Evolutionary conservation across 2,797 vertebrate species (phyloP).

Genomic region (Chelon auratus): DNA sequence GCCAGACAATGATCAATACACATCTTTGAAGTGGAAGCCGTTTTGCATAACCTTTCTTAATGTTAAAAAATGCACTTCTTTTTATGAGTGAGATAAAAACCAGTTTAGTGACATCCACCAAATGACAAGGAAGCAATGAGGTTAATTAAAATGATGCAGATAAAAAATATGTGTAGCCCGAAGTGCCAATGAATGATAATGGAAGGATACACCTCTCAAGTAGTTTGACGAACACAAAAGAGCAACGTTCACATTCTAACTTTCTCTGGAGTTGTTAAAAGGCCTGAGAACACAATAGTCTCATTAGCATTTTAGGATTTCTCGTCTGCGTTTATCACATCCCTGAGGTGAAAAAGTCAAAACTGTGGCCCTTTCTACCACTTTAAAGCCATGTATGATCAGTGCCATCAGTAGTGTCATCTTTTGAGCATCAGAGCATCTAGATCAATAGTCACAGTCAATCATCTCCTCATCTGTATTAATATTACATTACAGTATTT

Average conservation of each 20-base stretch:
- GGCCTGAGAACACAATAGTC: constrained; percentile 9
- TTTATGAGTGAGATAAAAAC: constrained; percentile 33
- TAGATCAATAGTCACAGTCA: constrained; percentile 6
- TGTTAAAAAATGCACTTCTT: constrained; percentile 1
- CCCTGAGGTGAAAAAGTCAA: neutral
- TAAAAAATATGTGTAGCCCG: constrained; percentile 37
- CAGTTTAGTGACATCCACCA: constrained; percentile 20
- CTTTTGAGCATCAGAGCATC: constrained; percentile 5
- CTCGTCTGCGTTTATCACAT: neutral
- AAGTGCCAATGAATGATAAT: constrained; percentile 39
- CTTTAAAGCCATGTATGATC: constrained; percentile 3
- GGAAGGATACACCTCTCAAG: constrained; percentile 20
- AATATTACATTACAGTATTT: constrained; percentile 21
- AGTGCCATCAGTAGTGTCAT: neutral
- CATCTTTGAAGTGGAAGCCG: neutral
- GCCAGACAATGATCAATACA: constrained; percentile 21
- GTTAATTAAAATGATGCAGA: constrained; percentile 56
- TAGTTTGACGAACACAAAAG: constrained; percentile 21
- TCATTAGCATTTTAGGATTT: constrained; percentile 6
- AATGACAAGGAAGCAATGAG: constrained; percentile 34
- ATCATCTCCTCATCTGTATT: constrained; percentile 7
- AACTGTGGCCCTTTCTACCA: too few species aligned
- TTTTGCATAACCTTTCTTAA: constrained; percentile 41
- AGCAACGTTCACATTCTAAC: neutral
- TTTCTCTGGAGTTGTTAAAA: constrained; percentile 10